These are phyloP conservation scores for Syngnathus floridae DNA, from an alignment of 2,113 vertebrate genomes.

Conservation along the genomic window DNA sequence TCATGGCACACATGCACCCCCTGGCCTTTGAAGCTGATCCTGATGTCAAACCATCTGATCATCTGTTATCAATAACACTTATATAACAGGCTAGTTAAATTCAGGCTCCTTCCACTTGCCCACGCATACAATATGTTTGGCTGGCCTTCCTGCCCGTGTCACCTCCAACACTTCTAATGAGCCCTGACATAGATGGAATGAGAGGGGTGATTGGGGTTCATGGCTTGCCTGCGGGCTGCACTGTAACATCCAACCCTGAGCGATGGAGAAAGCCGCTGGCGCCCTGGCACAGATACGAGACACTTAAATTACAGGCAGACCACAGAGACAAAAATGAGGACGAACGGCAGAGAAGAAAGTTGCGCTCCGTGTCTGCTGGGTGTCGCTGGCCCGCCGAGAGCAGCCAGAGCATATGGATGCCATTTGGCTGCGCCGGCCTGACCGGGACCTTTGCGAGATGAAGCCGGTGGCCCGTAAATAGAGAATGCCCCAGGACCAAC, in stretches of 20 bases:
- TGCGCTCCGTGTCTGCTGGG: slow-evolving; percentile 50
- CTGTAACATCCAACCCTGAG: slow-evolving; percentile 31
- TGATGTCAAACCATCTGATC: slow-evolving; percentile 12
- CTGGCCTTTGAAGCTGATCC: not conserved
- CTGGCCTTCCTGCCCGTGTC: slow-evolving; percentile 40
- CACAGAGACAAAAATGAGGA: slow-evolving; percentile 5
- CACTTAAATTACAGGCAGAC: slow-evolving; percentile 18
- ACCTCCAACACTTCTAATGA: slow-evolving; percentile 55
- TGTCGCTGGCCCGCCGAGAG: slow-evolving; percentile 33
- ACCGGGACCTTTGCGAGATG: slow-evolving; percentile 33
- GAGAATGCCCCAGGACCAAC: slow-evolving; percentile 48
- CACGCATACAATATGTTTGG: slow-evolving; percentile 44
- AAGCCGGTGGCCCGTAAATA: slow-evolving; percentile 41
- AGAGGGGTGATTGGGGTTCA: slow-evolving; percentile 24
- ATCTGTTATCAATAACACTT: slow-evolving; percentile 46
- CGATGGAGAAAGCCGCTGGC: slow-evolving; percentile 15
- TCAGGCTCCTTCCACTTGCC: slow-evolving; percentile 41
- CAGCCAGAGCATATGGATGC: slow-evolving; percentile 58
- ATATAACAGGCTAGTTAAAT: slow-evolving; percentile 34
- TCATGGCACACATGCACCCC: not conserved
- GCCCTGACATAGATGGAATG: slow-evolving; percentile 51
- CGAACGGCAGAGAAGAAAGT: slow-evolving; percentile 19
- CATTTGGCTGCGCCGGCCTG: slow-evolving; percentile 43
- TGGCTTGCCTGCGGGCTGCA: slow-evolving; percentile 29
- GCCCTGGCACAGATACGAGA: slow-evolving; percentile 11